These are phyloP conservation scores for Saxicola maurus DNA, from an alignment of 2,797 vertebrate genomes.

Conservation along the genomic window DNA sequence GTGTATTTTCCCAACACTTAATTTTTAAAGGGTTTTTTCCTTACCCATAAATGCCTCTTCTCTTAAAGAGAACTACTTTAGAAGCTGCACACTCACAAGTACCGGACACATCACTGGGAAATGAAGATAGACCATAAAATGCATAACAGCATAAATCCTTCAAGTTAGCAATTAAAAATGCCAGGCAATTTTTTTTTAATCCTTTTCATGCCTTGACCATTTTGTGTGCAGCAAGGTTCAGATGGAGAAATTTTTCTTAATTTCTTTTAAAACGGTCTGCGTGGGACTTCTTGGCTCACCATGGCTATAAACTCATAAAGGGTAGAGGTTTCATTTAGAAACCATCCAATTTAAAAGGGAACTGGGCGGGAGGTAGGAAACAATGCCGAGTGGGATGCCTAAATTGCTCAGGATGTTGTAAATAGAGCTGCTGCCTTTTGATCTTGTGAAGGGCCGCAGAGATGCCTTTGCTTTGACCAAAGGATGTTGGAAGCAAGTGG, in stretches of 20 bases:
- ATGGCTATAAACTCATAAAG: slow-evolving; percentile 57
- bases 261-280: not conserved
- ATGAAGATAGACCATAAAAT: not conserved
- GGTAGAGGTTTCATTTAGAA: slow-evolving; percentile 42
- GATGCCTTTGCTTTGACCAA: slow-evolving; percentile 53
- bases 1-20: not conserved
- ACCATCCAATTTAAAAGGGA: slow-evolving; percentile 48
- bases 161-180: slow-evolving; percentile 3
- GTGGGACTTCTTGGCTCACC: not conserved
- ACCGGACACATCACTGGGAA: not conserved
- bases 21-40: not conserved
- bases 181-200: not conserved
- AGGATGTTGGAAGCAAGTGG: slow-evolving; percentile 64
- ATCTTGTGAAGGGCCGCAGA: slow-evolving; percentile 55
- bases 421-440: slow-evolving; percentile 68
- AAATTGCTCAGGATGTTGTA: slow-evolving; percentile 75
- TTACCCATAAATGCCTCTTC: not conserved
- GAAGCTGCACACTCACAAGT: not conserved
- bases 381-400: slow-evolving; percentile 52
- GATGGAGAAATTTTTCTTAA: not conserved
- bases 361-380: slow-evolving; percentile 60
- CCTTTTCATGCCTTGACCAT: not conserved
- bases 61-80: not conserved
- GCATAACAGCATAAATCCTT: not conserved
- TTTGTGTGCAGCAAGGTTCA: not conserved